Percentiles rank a stretch among this genome's conserved stretches.
Evolutionary conservation across 2,797 vertebrate genomes (phyloP).

Genomic region (Menidia menidia): DNA sequence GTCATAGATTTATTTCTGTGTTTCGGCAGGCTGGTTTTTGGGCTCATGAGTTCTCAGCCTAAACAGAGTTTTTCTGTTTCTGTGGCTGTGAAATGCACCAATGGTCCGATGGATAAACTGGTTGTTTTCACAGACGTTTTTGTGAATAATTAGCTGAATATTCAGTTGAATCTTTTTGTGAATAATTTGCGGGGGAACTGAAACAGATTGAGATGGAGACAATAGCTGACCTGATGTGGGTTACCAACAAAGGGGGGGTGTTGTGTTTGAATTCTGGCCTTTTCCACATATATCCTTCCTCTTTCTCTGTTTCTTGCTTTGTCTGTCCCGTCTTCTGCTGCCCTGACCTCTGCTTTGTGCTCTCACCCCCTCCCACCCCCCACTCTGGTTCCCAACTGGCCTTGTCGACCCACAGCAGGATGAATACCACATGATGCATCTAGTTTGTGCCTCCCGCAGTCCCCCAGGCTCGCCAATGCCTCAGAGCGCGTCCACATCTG

Average conservation of each 20-base stretch:
- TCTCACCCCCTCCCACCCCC: slow-evolving; percentile 1
- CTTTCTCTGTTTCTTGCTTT: slow-evolving; percentile 13
- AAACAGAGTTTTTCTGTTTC: background rate
- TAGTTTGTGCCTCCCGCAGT: slow-evolving; percentile 91
- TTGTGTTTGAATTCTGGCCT: slow-evolving; percentile 56
- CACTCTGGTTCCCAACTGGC: background rate
- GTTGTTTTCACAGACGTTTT: background rate
- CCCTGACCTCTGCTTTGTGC: slow-evolving; percentile 1
- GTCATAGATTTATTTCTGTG: background rate
- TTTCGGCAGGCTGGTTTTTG: too few relatives aligned
- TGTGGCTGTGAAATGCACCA: background rate
- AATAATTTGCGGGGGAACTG: slow-evolving; percentile 15
- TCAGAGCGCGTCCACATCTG: slow-evolving; percentile 67
- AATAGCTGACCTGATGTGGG: slow-evolving; percentile 45
- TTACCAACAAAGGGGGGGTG: slow-evolving; percentile 39
- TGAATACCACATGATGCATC: slow-evolving; percentile 96
- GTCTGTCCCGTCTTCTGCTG: slow-evolving; percentile 7
- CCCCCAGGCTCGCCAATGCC: slow-evolving; percentile 88
- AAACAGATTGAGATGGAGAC: slow-evolving; percentile 44
- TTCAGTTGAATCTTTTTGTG: slow-evolving; percentile 1
- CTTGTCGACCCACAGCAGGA: slow-evolving; percentile 86
- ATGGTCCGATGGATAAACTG: background rate
- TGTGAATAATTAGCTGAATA: background rate
- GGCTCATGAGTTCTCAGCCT: too few relatives aligned
- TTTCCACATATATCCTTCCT: slow-evolving; percentile 47